Evolutionary conservation across 2,797 vertebrate genomes (phyloP), one percentile per base, ranked within the genome.

Genomic region (Garrulus glandarius): DNA sequence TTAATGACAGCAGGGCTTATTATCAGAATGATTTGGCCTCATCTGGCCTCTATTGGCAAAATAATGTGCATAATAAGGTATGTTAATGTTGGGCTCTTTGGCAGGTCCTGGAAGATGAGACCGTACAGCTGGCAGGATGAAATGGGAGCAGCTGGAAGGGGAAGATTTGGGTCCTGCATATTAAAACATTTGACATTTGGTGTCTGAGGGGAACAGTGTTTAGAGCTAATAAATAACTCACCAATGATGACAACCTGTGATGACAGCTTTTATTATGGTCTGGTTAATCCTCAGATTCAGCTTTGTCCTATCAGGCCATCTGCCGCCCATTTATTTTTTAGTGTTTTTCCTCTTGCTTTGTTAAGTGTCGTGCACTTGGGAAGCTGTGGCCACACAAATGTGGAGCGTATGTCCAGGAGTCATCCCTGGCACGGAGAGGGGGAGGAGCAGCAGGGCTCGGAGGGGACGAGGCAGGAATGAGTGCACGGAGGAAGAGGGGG

Each of bases 101-200:
- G 96, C 95, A 97, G 92, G 89, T 96, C 96, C 89, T 94, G 72
- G 60, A 56, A 93, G 95, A 95, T 80, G 95, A 97, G 85, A 94
- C 74, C n/a, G 76, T 86, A 89, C 95, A 97, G 96, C 97, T 97
- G 97, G 97, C 94, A 91, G 93, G 86, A 95, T 1, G 26, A 88
- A 95, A 85, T 32, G 19, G 29, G 95, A 96, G 92, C 97, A 97
- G 97, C 97, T 97, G 97, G 95, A 97, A 94, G 87, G 89, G 83
- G 89, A 96, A 96, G 94, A 95, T 94, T 87, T 63, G 83, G 76
- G 93, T 80, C 89, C 97, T 92, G 63, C 93, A 67, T 85, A 86
- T 97, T 95, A 96, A 95, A 96, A 34, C 63, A n/a, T 94, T 93
- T 97, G 97, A 97, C 95, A 97, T 97, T 98, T 97, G 96, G 92